A percentile compares a stretch with the other conserved stretches of the same genome.
phyloP scores from a whole-genome alignment of 2,888 invertebrate species.

The Flexamia atlantica region DNA sequence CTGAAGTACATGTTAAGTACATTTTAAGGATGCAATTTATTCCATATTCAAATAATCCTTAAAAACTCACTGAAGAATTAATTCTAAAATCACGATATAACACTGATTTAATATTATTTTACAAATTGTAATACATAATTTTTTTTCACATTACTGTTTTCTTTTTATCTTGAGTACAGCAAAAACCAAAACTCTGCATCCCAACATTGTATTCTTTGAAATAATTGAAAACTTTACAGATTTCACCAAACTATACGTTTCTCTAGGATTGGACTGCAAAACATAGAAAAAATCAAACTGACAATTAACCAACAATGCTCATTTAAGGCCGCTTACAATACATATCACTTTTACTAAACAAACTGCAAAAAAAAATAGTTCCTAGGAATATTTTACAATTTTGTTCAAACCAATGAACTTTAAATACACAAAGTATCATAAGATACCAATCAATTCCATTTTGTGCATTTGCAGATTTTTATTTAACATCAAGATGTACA shows the following conservation, averaged over 20 bases:
- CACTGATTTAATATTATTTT: neutral
- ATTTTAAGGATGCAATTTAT: neutral
- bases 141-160: neutral
- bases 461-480: slow-evolving; percentile 51
- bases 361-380: neutral
- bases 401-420: slow-evolving; percentile 1
- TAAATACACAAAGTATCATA: slow-evolving; percentile 16
- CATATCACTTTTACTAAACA: neutral
- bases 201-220: slow-evolving; percentile 10
- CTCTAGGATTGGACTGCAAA: too few species aligned
- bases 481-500: neutral
- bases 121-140: neutral
- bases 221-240: neutral
- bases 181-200: slow-evolving; percentile 7
- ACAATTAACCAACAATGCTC: slow-evolving; percentile 39
- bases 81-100: neutral
- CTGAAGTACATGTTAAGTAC: neutral
- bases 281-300: neutral
- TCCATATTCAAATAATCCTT: neutral
- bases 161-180: neutral
- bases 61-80: neutral
- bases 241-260: too few species aligned
- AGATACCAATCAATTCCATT: slow-evolving; percentile 50
- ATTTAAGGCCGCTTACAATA: slow-evolving; percentile 10
- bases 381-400: neutral